Evolutionary conservation across 2,888 invertebrate species (phyloP).

Genomic region (Trissolcus japonicus): DNA sequence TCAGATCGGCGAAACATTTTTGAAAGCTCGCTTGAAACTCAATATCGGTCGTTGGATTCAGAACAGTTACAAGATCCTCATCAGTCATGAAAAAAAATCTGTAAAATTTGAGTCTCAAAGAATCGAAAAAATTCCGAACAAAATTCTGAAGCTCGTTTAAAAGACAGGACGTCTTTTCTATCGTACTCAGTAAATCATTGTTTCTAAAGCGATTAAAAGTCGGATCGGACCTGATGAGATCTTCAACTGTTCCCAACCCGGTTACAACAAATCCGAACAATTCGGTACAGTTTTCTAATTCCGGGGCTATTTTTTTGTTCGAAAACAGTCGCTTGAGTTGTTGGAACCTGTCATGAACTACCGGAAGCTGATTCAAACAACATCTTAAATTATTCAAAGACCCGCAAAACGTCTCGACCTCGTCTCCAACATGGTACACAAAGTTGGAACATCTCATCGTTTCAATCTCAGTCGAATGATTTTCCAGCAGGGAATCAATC

Average conservation of each 20-base stretch:
- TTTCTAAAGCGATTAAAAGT: slow-evolving; percentile 66
- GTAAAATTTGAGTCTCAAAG: slow-evolving; percentile 82
- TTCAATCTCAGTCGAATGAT: slow-evolving; percentile 78
- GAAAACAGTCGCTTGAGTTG: slow-evolving; percentile 83
- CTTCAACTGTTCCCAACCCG: slow-evolving; percentile 75
- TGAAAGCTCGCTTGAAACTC: slow-evolving; percentile 81
- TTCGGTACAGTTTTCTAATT: slow-evolving; percentile 80
- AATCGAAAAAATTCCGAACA: slow-evolving; percentile 82
- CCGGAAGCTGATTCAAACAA: slow-evolving; percentile 82
- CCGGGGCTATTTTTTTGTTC: slow-evolving; percentile 81
- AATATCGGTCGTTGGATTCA: slow-evolving; percentile 83
- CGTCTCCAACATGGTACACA: slow-evolving; percentile 78
- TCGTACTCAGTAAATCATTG: not conserved
- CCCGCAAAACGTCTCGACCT: slow-evolving; percentile 60
- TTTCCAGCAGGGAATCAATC: slow-evolving; percentile 78
- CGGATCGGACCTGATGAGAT: slow-evolving; percentile 62
- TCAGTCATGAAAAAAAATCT: slow-evolving; percentile 88
- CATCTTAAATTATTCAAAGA: slow-evolving; percentile 77
- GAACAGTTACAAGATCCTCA: slow-evolving; percentile 84
- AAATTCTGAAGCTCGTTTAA: slow-evolving; percentile 81
- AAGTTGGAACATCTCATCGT: slow-evolving; percentile 80
- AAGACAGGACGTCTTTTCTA: slow-evolving; percentile 71
- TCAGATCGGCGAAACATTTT: slow-evolving; percentile 85
- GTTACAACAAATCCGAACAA: slow-evolving; percentile 78
- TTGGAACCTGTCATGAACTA: slow-evolving; percentile 82